Base-by-base conservation (phyloP, 2,888 invertebrate genomes). In the Ethmia dodecea region DNA sequence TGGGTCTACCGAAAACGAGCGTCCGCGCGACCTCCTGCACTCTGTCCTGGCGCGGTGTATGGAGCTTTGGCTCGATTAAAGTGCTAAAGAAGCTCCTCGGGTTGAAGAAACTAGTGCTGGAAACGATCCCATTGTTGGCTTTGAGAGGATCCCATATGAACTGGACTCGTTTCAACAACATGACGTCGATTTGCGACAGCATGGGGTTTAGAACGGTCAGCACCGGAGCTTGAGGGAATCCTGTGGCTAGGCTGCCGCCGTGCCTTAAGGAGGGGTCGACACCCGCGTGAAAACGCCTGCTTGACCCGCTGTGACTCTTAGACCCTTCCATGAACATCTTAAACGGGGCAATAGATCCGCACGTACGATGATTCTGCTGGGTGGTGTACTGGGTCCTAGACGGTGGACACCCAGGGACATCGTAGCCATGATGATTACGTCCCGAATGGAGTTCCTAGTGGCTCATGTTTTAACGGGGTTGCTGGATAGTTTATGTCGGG, bases 171-270 rank as follows among this genome's bases (percentile, higher is more conserved):
- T 28, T n/a, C n/a, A n/a, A n/a, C n/a, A n/a, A n/a, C n/a, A n/a
- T 37, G 12, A 40, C 47, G 5, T 27, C 47, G 0, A 31, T 45
- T 1, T 28, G 51, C 0, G 31, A 55, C 4, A 54, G 52, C 11
- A 55, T 58, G 37, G 58, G 55, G 0, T 60, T 53, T 40, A 35
- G 53, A 6, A 37, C 55, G 1, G 12, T 16, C n/a, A 54, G 55
- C 28, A 42, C 50, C 1, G 45, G 43, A 1, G 52, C 53, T 2
- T 28, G n/a, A n/a, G n/a, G n/a, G n/a, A n/a, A n/a, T n/a, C n/a
- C n/a, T n/a, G n/a, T n/a, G n/a, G n/a, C n/a, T n/a, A n/a, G n/a
- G n/a, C n/a, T n/a, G n/a, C n/a, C n/a, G n/a, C n/a, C n/a, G n/a
- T n/a, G n/a, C n/a, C n/a, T n/a, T n/a, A n/a, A n/a, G n/a, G n/a